Evolutionary conservation across 2,888 invertebrate genomes (phyloP), one percentile per base, ranked within the genome.

Genomic region (Noctua pronuba): DNA sequence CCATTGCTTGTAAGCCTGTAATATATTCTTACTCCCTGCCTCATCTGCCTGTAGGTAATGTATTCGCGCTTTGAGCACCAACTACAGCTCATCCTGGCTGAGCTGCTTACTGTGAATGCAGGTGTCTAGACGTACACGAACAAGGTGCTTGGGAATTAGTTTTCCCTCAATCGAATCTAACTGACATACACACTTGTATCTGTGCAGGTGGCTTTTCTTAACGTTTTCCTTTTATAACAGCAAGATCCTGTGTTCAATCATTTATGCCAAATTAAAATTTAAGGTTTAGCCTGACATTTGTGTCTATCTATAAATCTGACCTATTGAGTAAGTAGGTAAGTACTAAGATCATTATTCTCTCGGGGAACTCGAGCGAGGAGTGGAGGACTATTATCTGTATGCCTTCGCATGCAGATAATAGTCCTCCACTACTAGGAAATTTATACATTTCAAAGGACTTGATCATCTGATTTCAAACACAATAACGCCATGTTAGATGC

Each of bases 1-100:
- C 28, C 46, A 52, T 60, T 74, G 46, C 69, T 21, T 75, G 49
- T 31, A n/a, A 41, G 24, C 60, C 11, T 10, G 66, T 75, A 82
- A 82, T 70, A 66, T 74, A 85, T 85, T 81, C 85, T 52, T 16
- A 52, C 44, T 16, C 13, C 7, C 35, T 46, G 31, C 60, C 6
- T 62, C 21, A 10, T 16, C 35, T 35, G 38, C 55, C 21, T 41
- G 69, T 62, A 74, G 81, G 60, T 74, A 82, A 82, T 82, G 49
- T 70, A 85, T 82, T 85, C 69, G 18, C 38, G 41, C 73, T 85
- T 68, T 80, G 73, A 85, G 73, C 62, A 67, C 46, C 35, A 62
- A 62, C 58, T 65, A 13, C 79, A 68, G 18, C 44, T 24, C 60
- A 31, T 49, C 28, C 35, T 18, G 46, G 58, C 62, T 76, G 49